Evolutionary conservation across 2,888 invertebrate species (phyloP).

Genomic region (Spicauda simplicius): DNA sequence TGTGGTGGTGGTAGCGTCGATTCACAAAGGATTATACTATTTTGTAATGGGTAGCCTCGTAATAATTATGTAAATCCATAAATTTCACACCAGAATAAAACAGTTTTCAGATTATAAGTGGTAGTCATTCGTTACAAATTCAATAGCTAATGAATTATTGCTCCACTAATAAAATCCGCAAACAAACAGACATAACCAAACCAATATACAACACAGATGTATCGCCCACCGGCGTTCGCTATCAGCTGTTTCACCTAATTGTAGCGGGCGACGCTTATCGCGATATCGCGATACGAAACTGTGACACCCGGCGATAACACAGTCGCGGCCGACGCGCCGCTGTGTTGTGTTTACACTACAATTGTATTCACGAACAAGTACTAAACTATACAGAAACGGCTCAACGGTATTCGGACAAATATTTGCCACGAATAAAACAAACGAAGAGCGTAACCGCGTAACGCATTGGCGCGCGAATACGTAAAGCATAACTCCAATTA

Average conservation of each 20-base stretch:
- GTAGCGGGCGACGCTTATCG: constrained; percentile 69
- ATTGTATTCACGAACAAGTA: constrained; percentile 19
- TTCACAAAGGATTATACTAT: no score
- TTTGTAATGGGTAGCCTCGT: no score
- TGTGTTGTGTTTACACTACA: constrained; percentile 52
- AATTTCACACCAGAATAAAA: no score
- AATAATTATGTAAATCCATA: no score
- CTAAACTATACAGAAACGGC: constrained; percentile 10
- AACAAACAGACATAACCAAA: no score
- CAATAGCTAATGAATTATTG: no score
- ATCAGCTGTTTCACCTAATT: constrained; percentile 71
- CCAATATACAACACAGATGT: not conserved
- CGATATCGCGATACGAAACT: constrained; percentile 57
- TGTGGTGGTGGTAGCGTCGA: no score
- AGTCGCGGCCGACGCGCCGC: constrained; percentile 59
- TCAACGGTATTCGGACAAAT: constrained; percentile 21
- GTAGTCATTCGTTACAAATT: no score
- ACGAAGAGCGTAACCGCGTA: constrained; percentile 30
- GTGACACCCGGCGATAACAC: constrained; percentile 59
- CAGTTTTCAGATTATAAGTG: no score
- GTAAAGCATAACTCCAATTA: constrained; percentile 37
- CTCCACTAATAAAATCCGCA: no score
- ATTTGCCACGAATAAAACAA: constrained; percentile 25
- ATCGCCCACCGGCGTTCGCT: constrained; percentile 42
- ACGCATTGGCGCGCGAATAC: constrained; percentile 38